Conservation (phyloP, 2,113 vertebrate genomes). For the Periophthalmodon schlosseri region DNA sequence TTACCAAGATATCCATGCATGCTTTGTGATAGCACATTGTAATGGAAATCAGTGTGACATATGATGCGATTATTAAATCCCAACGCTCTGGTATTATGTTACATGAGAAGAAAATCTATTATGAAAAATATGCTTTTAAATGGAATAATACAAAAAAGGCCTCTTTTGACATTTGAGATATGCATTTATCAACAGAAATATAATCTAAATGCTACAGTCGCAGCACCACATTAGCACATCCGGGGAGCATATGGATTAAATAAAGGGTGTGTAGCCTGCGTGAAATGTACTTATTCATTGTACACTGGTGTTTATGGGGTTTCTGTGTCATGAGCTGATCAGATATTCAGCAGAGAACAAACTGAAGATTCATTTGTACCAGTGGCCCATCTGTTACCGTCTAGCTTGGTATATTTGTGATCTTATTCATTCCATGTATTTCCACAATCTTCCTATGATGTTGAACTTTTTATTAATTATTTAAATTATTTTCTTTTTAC, state of each 20-base stretch:
- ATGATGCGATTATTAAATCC: background rate
- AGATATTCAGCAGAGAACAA: conserved; percentile 4
- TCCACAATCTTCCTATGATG: background rate
- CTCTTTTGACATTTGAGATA: conserved; percentile 31
- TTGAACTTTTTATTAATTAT: background rate
- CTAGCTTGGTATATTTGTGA: conserved; percentile 13
- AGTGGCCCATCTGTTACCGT: conserved; percentile 6
- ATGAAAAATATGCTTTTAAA: conserved; percentile 24
- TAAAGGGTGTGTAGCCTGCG: conserved; percentile 25
- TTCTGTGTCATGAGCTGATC: conserved; percentile 3
- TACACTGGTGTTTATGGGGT: conserved; percentile 29
- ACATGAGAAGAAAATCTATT: conserved; percentile 10
- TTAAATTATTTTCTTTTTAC: background rate
- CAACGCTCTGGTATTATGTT: conserved; percentile 7
- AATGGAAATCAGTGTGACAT: background rate
- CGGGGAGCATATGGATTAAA: conserved; percentile 24
- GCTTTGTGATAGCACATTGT: background rate
- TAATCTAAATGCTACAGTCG: conserved; percentile 22
- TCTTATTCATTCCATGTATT: background rate
- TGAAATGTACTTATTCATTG: conserved; percentile 22
- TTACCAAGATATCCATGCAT: background rate
- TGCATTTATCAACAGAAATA: conserved; percentile 34
- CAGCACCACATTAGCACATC: conserved; percentile 19
- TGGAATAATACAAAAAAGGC: conserved; percentile 17
- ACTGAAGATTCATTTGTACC: conserved; percentile 9